Evolutionary conservation across 2,888 invertebrate genomes (phyloP).

Genomic region (Volucella inflata): DNA sequence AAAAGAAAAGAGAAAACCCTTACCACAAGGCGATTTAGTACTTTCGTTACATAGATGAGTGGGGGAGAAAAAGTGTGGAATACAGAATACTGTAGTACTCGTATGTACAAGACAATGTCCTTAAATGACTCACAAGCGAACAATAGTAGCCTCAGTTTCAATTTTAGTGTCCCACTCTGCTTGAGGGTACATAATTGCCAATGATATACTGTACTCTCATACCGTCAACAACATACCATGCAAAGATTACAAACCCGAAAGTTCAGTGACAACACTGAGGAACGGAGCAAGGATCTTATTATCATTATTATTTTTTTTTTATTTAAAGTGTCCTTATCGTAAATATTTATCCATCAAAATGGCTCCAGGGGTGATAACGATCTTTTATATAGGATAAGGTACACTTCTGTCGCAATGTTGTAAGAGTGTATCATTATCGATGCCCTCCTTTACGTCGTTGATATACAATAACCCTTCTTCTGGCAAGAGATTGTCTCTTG

Average conservation of each 20-base stretch:
- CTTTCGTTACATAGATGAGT: not conserved
- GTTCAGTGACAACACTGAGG: constrained; percentile 50
- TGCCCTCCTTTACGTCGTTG: constrained; percentile 9
- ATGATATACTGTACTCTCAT: constrained; percentile 25
- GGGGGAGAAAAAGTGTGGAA: too few relatives aligned
- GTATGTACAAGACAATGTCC: constrained; percentile 62
- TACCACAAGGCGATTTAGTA: not conserved
- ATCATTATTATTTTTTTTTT: constrained; percentile 11
- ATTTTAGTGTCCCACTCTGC: constrained; percentile 52
- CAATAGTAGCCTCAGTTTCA: constrained; percentile 67
- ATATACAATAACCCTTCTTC: constrained; percentile 50
- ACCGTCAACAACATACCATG: not conserved
- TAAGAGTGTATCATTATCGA: constrained; percentile 49
- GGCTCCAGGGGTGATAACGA: constrained; percentile 52
- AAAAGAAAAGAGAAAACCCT: not conserved
- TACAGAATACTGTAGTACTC: not conserved
- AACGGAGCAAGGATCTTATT: not conserved
- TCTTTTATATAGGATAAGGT: constrained; percentile 35
- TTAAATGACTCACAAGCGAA: constrained; percentile 68
- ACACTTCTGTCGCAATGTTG: not conserved
- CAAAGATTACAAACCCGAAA: constrained; percentile 3
- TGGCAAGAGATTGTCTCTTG: constrained; percentile 4
- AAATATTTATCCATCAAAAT: constrained; percentile 68
- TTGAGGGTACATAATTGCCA: constrained; percentile 60
- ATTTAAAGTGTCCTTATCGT: constrained; percentile 62